Evolutionary conservation across 2,888 invertebrate genomes (phyloP).

Genomic region (Nudaria mundana): DNA sequence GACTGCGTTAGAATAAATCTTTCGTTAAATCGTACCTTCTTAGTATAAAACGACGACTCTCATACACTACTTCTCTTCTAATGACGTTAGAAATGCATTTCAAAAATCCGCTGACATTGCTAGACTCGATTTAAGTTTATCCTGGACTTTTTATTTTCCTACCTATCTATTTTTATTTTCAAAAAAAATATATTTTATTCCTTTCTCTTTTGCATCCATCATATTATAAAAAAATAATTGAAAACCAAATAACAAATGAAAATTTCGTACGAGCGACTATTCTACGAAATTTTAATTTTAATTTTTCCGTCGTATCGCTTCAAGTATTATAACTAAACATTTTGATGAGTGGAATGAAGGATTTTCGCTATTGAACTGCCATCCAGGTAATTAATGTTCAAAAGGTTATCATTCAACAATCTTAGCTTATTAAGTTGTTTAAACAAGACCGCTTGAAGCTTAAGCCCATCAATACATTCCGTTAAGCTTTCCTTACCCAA

Average conservation of each 20-base stretch:
- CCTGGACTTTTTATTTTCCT: too few species aligned
- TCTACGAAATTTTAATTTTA: too few species aligned
- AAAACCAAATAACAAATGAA: slow-evolving; percentile 25
- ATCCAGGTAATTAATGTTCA: slow-evolving; percentile 20
- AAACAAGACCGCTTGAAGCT: slow-evolving; percentile 32
- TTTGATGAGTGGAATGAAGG: slow-evolving; percentile 18
- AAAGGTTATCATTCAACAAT: slow-evolving; percentile 46
- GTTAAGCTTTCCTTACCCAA: slow-evolving; percentile 65
- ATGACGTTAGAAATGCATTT: too few species aligned
- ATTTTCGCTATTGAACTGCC: slow-evolving; percentile 22
- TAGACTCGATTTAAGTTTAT: too few species aligned
- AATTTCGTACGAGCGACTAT: slow-evolving; percentile 24
- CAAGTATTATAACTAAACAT: slow-evolving; percentile 26
- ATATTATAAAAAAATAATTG: slow-evolving; percentile 32
- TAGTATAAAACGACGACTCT: too few species aligned
- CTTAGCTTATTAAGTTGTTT: slow-evolving; percentile 43
- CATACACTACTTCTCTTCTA: too few species aligned
- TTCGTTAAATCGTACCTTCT: too few species aligned
- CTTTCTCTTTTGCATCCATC: slow-evolving; percentile 17
- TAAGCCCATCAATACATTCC: slow-evolving; percentile 56
- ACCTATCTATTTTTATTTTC: slow-evolving; percentile 9
- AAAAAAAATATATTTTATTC: slow-evolving; percentile 18
- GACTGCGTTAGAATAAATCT: too few species aligned
- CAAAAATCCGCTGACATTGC: too few species aligned
- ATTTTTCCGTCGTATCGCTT: slow-evolving; percentile 19